Percentiles rank a stretch among this genome's conserved stretches.
phyloP scores from a whole-genome alignment of 2,797 vertebrate species.

The Parotocinclus haroldoi region DNA sequence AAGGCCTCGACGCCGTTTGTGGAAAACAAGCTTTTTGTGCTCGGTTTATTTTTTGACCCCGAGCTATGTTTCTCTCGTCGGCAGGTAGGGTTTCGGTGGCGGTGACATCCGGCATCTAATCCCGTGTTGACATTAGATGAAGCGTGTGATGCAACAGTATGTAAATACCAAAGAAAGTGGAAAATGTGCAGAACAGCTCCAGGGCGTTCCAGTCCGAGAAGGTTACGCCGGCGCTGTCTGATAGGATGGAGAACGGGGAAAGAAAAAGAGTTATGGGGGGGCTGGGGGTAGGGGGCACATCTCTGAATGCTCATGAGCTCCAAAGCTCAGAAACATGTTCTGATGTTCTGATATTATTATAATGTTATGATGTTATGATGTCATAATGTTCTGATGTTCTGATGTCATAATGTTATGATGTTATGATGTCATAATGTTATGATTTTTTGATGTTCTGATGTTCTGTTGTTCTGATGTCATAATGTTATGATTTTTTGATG shows the following conservation, averaged over 20 bases:
- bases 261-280: not conserved
- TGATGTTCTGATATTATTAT: no score
- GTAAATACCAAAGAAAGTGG: conserved; percentile 31
- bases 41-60: conserved; percentile 7
- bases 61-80: conserved; percentile 20
- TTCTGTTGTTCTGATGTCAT: no score
- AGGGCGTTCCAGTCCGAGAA: conserved; percentile 16
- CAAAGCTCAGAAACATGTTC: no score
- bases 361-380: no score
- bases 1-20: not conserved
- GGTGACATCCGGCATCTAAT: conserved; percentile 13
- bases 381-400: no score
- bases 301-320: no score
- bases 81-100: conserved; percentile 12
- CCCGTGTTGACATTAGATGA: conserved; percentile 23
- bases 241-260: conserved; percentile 5
- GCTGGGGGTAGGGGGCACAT: no score
- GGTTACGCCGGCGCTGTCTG: conserved; percentile 19
- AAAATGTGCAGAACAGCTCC: conserved; percentile 26
- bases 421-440: no score
- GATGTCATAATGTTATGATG: no score
- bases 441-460: no score
- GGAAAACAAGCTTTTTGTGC: conserved; percentile 9
- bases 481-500: no score
- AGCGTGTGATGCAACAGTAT: conserved; percentile 30